Evolutionary conservation across 2,888 invertebrate genomes (phyloP), one percentile per base, ranked within the genome.

Genomic region (Matsumyia berberina): DNA sequence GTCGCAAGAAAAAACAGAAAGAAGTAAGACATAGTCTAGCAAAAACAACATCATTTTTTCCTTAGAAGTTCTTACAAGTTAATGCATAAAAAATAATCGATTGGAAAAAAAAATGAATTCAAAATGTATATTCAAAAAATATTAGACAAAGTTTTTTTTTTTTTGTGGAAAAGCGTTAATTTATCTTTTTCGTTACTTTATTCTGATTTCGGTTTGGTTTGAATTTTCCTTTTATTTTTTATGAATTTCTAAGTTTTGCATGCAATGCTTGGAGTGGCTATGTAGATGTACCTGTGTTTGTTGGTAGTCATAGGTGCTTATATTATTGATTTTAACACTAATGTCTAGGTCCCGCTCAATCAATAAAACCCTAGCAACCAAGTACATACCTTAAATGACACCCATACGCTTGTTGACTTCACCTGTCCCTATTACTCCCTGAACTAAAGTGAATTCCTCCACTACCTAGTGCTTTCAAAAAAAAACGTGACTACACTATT

Each of bases 1-100:
- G 97, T 96, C 96, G 97, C 95, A 96, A 96, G 96, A 97, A 96
- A 96, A 97, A 96, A 96, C 97, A 97, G 96, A 97, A 97, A 97
- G 97, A 97, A 96, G 97, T 97, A 97, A 97, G 97, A 96, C 94
- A 94, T 94, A 66, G 74, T 90, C 88, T 88, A 88, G 88, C 87
- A 76, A 67, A 55, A 76, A 86, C 73, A 60, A 37, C 33, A 44
- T 58, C 44, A 66, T 58, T 51, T 69, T 76, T 74, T 62, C 57
- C 35, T 33, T 78, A 74, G 80, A 74, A 83, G 17, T 69, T 70
- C 15, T 69, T 85, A 80, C 74, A 85, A 80, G 62, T 80, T 80
- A 44, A 37, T 73, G 73, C 57, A 78, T 76, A 64, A 33, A 69
- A 57, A 29, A 55, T 51, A 15, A 51, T 29, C 31, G 15, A 78